A percentile compares a stretch with the other conserved stretches of the same genome.
Evolutionary conservation across 2,888 invertebrate genomes (phyloP).

Genomic region (Branchipolynoe longqiensis): DNA sequence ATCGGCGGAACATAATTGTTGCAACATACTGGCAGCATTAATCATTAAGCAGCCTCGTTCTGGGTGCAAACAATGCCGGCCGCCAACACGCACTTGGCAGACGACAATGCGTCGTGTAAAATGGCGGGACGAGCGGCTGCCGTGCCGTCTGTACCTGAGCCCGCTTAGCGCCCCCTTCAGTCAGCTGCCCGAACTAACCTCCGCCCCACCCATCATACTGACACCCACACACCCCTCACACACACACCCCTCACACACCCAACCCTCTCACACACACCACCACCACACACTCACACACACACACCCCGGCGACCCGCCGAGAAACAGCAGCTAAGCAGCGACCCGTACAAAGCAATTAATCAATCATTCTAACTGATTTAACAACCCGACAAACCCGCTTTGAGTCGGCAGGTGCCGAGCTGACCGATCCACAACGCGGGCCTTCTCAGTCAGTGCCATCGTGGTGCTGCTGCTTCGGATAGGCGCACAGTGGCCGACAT

Average conservation of each 20-base stretch:
- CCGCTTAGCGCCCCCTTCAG: background rate
- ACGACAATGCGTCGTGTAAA: too few relatives aligned
- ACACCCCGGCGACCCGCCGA: background rate
- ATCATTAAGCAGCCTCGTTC: too few relatives aligned
- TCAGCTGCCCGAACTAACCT: background rate
- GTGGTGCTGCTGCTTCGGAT: too few relatives aligned
- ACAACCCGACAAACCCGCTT: conserved; percentile 39
- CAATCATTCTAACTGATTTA: conserved; percentile 51
- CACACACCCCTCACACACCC: background rate
- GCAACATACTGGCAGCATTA: too few relatives aligned
- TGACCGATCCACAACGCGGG: too few relatives aligned
- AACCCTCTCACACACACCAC: background rate
- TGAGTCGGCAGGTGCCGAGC: background rate
- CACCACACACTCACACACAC: background rate
- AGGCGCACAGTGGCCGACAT: too few relatives aligned
- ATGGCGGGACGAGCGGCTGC: too few relatives aligned
- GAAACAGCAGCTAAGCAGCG: background rate
- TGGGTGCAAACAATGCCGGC: too few relatives aligned
- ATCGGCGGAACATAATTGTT: too few relatives aligned
- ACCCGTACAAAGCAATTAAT: conserved; percentile 38
- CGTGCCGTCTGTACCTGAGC: too few relatives aligned
- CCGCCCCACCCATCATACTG: background rate
- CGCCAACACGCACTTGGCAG: too few relatives aligned
- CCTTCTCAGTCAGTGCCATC: too few relatives aligned
- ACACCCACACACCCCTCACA: background rate